Percentiles rank a stretch among this genome's conserved stretches.
These are phyloP conservation scores for Grantiella picta DNA, from an alignment of 2,113 vertebrate species.

Conservation along the genomic window DNA sequence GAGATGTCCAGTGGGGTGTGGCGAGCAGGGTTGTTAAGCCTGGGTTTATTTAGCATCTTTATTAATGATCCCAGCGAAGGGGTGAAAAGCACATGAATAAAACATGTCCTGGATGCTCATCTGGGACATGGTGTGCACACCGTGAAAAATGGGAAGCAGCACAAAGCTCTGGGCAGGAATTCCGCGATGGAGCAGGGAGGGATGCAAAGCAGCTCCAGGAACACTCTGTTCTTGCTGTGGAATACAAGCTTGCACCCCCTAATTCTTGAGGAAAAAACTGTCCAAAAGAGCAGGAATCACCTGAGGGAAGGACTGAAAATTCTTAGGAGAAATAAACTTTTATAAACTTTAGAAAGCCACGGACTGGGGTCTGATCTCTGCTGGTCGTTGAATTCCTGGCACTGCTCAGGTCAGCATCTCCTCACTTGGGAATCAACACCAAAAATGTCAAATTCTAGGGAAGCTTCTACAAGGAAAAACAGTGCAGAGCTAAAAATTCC, in stretches of 20 bases:
- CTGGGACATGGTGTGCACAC: conserved; percentile 14
- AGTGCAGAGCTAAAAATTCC: not conserved
- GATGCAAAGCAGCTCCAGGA: not conserved
- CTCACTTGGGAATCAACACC: not conserved
- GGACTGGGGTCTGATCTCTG: not conserved
- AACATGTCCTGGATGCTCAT: conserved; percentile 32
- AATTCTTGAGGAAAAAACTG: not conserved
- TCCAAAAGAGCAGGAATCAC: not conserved
- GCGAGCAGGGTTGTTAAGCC: not conserved
- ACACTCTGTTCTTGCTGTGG: not conserved
- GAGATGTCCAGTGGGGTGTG: conserved; percentile 38
- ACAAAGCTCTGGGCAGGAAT: conserved; percentile 38
- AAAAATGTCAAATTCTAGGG: not conserved
- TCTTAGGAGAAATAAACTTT: not conserved
- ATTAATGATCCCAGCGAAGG: conserved; percentile 45
- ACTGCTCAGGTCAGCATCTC: not conserved
- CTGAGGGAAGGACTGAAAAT: not conserved
- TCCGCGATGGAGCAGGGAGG: not conserved
- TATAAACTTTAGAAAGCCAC: rapidly evolving
- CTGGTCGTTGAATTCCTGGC: not conserved
- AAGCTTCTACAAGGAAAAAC: not conserved
- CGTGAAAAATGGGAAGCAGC: conserved; percentile 27
- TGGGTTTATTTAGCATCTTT: conserved; percentile 51
- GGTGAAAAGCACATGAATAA: conserved; percentile 61
- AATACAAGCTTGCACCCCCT: not conserved